Conservation (phyloP, 2,113 vertebrate genomes). For the Lasiurus borealis region DNA sequence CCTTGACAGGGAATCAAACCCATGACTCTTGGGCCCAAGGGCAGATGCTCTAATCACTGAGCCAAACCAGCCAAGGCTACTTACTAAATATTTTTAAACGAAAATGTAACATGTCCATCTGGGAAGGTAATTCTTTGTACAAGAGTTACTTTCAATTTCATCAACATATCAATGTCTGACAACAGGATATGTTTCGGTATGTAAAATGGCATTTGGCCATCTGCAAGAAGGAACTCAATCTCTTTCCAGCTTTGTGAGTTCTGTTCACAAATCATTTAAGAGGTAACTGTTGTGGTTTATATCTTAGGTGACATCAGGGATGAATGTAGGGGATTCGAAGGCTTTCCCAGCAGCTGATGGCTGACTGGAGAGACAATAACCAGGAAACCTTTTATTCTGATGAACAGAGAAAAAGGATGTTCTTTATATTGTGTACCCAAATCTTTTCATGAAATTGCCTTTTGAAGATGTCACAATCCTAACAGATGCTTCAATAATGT, state of each 20-base stretch:
- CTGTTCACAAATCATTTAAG: background rate
- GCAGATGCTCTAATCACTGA: too few relatives aligned
- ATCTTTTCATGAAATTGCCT: conserved; percentile 6
- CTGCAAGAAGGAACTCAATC: background rate
- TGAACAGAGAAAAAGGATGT: background rate
- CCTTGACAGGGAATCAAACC: too few relatives aligned
- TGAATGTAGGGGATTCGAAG: background rate
- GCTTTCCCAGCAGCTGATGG: background rate
- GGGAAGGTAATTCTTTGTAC: background rate
- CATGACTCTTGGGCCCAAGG: too few relatives aligned
- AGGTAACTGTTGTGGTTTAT: background rate
- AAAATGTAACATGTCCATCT: conserved; percentile 1
- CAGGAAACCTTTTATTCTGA: conserved; percentile 8
- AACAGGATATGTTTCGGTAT: background rate
- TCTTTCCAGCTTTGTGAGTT: background rate
- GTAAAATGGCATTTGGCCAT: background rate
- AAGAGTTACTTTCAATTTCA: conserved; percentile 2
- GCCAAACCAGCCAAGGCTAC: too few relatives aligned
- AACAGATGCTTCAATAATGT: background rate
- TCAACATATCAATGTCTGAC: background rate
- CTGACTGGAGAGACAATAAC: background rate
- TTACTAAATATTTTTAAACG: conserved; percentile 17
- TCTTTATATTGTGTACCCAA: conserved; percentile 21
- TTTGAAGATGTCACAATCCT: conserved; percentile 24
- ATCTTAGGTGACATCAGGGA: background rate